Conservation (phyloP, 2,888 invertebrate genomes). For the Aquatica leii region DNA sequence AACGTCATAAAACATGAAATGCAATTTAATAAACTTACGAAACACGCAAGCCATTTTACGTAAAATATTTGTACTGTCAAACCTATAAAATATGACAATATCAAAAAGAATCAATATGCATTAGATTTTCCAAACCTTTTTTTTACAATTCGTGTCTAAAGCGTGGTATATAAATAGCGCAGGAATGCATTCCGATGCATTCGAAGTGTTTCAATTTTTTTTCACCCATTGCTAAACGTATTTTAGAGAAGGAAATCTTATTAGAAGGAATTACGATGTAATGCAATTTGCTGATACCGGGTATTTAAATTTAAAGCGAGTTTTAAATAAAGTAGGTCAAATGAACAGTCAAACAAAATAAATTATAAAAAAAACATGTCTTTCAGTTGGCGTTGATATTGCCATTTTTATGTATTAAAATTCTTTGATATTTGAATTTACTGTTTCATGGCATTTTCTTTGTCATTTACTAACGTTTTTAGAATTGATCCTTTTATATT, state of each 20-base stretch:
- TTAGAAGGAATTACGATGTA: conserved; percentile 22
- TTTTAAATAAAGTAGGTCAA: conserved; percentile 27
- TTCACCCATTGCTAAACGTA: conserved; percentile 11
- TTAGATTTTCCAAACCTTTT: too few species aligned
- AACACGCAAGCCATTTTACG: conserved; percentile 5
- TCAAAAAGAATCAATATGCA: too few species aligned
- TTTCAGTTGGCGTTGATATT: conserved; percentile 6
- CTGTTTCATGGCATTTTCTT: too few species aligned
- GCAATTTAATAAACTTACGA: conserved; percentile 7
- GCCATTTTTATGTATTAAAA: conserved; percentile 8
- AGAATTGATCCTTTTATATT: too few species aligned
- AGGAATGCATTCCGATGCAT: conserved; percentile 5
- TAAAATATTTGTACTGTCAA: conserved; percentile 10
- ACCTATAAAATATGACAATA: too few species aligned
- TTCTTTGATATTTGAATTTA: too few species aligned
- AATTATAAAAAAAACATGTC: background rate
- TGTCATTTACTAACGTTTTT: too few species aligned
- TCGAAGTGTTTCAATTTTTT: conserved; percentile 16
- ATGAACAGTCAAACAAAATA: conserved; percentile 18
- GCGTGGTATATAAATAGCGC: too few species aligned
- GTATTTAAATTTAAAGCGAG: conserved; percentile 22
- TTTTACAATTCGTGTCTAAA: too few species aligned
- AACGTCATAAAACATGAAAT: too few species aligned
- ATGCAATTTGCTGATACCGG: conserved; percentile 26
- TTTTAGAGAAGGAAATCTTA: conserved; percentile 25